Evolutionary conservation across 2,113 vertebrate species (phyloP), one percentile per base, ranked within the genome.

Genomic region (Antennarius striatus): DNA sequence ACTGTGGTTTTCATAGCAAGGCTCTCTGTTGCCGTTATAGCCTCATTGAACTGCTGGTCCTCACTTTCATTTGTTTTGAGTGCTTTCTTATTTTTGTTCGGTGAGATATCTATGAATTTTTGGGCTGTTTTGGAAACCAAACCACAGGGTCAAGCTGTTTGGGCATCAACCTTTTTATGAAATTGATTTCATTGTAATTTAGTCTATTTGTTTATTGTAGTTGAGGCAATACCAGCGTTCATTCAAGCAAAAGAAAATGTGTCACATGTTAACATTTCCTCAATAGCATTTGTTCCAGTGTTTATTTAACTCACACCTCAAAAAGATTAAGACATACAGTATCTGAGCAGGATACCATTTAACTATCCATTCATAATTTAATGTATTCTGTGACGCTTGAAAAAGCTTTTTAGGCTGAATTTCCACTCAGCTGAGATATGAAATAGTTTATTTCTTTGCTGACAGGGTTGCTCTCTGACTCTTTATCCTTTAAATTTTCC

Each of bases 401-500:
- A 75, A 50, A 40, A 85, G 71, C 76, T 75, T 64, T 54, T 43
- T 58, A 73, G 48, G 62, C 54, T 66, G n/a, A 58, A 66, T 76
- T 76, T 55, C 73, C 51, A 63, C 64, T 67, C 63, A 63, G 60
- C 66, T 54, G 17, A 81, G 63, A 70, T 62, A 74, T 56, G 32
- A 74, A 86, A 83, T 75, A 77, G n/a, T 79, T 84, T 36, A 36
- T 77, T 77, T 30, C 43, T 63, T 68, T 51, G 39, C 71, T 53
- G 66, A 64, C 73, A 73, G 40, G 39, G 70, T 63, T 67, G 56
- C 63, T 47, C 71, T 65, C 64, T 73, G 75, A 56, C 52, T 75
- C 77, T 67, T 77, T 74, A 87, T 90, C 82, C 22, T 1, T 2
- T 22, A 22, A 22, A 22, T 22, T 22, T 22, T 22, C 22, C 22